Percentiles rank a stretch among this genome's conserved stretches.
phyloP scores from a whole-genome alignment of 2,113 vertebrate genomes.

The Macroglossus sobrinus region DNA sequence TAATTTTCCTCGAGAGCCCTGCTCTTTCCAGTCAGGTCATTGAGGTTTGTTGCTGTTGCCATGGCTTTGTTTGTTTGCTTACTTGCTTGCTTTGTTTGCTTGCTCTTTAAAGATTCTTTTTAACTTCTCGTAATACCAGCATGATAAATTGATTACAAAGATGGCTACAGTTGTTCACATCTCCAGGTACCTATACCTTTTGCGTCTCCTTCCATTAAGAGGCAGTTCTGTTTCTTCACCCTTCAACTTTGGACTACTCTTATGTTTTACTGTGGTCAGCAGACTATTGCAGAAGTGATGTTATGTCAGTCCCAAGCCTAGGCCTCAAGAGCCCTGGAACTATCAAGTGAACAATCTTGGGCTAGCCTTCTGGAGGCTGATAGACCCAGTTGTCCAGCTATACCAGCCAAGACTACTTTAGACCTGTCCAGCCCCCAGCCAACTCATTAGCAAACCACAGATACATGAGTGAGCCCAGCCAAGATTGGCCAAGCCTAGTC shows the following conservation, averaged over 20 bases:
- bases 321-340: neutral
- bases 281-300: neutral
- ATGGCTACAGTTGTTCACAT: neutral
- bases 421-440: neutral
- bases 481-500: neutral
- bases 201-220: neutral
- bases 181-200: neutral
- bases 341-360: neutral
- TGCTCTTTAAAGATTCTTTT: neutral
- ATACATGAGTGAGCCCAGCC: neutral
- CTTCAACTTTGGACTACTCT: neutral
- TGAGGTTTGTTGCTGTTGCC: neutral
- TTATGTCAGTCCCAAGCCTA: neutral
- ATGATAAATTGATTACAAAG: neutral
- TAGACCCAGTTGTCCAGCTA: neutral
- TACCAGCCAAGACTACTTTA: neutral
- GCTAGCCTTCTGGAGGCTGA: neutral
- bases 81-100: neutral
- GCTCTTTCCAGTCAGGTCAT: neutral
- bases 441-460: neutral
- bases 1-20: neutral
- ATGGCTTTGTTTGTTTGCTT: neutral
- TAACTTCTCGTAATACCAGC: neutral
- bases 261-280: neutral
- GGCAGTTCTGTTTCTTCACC: neutral